Evolutionary conservation across 2,888 invertebrate genomes (phyloP).

Genomic region (Latheticus oryzae): DNA sequence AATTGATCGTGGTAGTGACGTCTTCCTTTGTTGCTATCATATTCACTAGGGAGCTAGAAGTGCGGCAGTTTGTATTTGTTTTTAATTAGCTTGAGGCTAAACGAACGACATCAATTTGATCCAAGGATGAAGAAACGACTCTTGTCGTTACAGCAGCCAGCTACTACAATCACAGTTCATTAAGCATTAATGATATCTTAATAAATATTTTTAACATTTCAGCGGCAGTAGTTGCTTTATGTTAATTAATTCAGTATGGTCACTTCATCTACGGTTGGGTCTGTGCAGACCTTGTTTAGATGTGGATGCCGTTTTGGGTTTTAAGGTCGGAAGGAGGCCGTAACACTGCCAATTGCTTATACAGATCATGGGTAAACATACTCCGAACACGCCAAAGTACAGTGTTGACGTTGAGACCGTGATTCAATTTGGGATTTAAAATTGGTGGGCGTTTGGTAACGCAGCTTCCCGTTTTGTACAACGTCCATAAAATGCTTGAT

Average conservation of each 20-base stretch:
- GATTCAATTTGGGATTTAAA: constrained; percentile 35
- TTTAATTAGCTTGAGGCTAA: constrained; percentile 30
- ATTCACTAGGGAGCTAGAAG: constrained; percentile 18
- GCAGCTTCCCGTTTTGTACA: constrained; percentile 29
- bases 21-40: constrained; percentile 25
- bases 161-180: too few species aligned
- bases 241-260: too few species aligned
- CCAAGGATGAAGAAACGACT: too few species aligned
- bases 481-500: constrained; percentile 35
- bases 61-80: constrained; percentile 31
- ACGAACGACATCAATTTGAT: constrained; percentile 31
- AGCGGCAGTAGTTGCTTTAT: too few species aligned
- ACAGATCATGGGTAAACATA: constrained; percentile 31
- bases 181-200: too few species aligned
- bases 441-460: constrained; percentile 25
- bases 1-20: constrained; percentile 7
- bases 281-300: neutral
- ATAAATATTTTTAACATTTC: too few species aligned
- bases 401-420: constrained; percentile 24
- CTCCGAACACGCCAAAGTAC: constrained; percentile 25
- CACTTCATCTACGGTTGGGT: too few species aligned
- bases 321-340: too few species aligned
- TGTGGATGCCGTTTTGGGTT: too few species aligned
- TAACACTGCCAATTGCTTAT: constrained; percentile 27
- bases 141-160: too few species aligned